Percentiles rank a stretch among this genome's conserved stretches.
Conservation (phyloP, 2,797 vertebrate genomes). For the Halcyon leucocephala region DNA sequence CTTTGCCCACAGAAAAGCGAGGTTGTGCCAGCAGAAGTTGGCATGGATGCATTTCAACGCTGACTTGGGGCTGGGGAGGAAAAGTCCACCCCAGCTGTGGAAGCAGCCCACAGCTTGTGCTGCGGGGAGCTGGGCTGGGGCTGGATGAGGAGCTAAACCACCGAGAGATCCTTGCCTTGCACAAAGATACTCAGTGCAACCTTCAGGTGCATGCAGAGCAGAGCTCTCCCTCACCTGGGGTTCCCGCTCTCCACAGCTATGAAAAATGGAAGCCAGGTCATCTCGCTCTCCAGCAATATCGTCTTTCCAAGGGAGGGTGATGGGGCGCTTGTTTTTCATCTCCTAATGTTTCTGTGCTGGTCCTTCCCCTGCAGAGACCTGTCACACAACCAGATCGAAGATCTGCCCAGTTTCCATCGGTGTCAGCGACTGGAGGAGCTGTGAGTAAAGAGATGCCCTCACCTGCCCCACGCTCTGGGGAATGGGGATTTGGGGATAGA, state of each 20-base stretch:
- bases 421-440: slow-evolving; percentile 93
- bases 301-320: not conserved
- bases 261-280: not conserved
- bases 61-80: not conserved
- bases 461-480: rapidly evolving
- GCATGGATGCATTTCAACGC: not conserved
- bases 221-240: not conserved
- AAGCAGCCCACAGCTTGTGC: not conserved
- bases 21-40: not conserved
- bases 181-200: not conserved
- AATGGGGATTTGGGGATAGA: not conserved
- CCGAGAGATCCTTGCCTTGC: not conserved
- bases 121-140: not conserved
- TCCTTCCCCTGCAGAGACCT: slow-evolving; percentile 84
- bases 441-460: slow-evolving; percentile 79
- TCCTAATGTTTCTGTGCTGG: not conserved
- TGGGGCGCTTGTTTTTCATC: not conserved
- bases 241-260: not conserved
- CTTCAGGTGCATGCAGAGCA: not conserved
- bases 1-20: not conserved
- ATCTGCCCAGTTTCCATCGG: slow-evolving; percentile 90
- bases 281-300: not conserved
- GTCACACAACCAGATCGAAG: slow-evolving; percentile 91
- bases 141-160: not conserved
- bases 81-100: not conserved